Evolutionary conservation across 2,113 vertebrate species (phyloP).

Genomic region (Meriones unguiculatus): DNA sequence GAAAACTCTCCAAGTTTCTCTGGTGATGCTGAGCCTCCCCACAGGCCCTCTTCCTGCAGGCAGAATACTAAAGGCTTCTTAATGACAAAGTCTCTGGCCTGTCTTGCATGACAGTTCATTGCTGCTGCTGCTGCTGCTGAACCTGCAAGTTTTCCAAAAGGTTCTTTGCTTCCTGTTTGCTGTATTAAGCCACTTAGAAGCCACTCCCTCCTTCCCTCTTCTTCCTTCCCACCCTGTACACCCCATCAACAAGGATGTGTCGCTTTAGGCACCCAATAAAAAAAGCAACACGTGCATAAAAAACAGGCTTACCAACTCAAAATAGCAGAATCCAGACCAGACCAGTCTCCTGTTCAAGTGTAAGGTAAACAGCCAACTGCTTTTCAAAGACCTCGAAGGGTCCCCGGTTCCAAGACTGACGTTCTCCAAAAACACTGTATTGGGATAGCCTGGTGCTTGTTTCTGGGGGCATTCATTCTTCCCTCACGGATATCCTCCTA

Average conservation of each 20-base stretch:
- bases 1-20: slow-evolving; percentile 7
- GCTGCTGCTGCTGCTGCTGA: background rate
- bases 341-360: background rate
- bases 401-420: background rate
- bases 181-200: background rate
- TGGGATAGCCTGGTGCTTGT: background rate
- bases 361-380: background rate
- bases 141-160: background rate
- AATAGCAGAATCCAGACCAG: background rate
- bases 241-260: background rate
- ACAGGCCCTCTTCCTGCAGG: background rate
- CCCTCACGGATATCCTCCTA: background rate
- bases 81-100: background rate
- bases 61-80: background rate
- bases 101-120: background rate
- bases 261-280: background rate
- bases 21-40: background rate
- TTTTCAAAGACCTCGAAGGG: background rate
- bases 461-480: background rate
- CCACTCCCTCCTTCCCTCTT: background rate
- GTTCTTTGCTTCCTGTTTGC: background rate
- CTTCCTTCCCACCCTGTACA: background rate
- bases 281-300: background rate
- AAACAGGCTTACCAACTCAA: background rate
- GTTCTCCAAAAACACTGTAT: background rate